These are phyloP conservation scores for Xylocopa sonorina DNA, from an alignment of 1,140 invertebrate species.

Conservation along the genomic window DNA sequence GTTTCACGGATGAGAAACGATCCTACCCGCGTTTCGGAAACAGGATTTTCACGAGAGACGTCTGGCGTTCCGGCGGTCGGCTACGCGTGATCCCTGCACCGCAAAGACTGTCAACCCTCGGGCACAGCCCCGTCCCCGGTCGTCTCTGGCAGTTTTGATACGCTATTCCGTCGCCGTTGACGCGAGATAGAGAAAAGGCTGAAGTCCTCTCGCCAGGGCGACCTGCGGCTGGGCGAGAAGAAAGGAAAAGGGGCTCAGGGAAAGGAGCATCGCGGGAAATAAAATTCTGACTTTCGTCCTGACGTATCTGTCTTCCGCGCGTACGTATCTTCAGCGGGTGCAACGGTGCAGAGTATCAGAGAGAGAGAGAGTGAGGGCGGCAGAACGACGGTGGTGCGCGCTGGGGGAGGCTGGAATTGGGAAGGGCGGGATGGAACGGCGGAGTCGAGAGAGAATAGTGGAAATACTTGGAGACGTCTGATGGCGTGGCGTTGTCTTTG, in stretches of 20 bases:
- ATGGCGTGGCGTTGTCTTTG: slow-evolving; percentile 68
- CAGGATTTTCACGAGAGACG: slow-evolving; percentile 36
- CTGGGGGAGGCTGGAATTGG: no score
- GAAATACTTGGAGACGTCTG: slow-evolving; percentile 61
- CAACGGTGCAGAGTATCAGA: slow-evolving; percentile 26
- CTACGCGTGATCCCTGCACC: slow-evolving; percentile 36
- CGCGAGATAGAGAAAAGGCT: slow-evolving; percentile 28
- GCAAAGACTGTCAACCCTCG: slow-evolving; percentile 54
- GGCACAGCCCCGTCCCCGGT: slow-evolving; percentile 24
- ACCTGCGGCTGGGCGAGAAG: background rate
- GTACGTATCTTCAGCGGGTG: slow-evolving; percentile 57
- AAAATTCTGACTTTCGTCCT: slow-evolving; percentile 73
- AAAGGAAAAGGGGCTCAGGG: slow-evolving; percentile 50
- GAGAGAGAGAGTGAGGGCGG: background rate
- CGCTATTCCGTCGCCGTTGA: slow-evolving; percentile 60
- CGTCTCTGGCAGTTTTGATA: slow-evolving; percentile 68
- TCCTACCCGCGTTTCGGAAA: slow-evolving; percentile 43
- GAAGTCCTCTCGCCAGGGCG: background rate
- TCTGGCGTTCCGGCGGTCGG: slow-evolving; percentile 29
- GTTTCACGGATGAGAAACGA: slow-evolving; percentile 53
- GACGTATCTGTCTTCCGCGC: slow-evolving; percentile 64
- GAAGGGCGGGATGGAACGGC: background rate
- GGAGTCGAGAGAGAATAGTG: slow-evolving; percentile 53
- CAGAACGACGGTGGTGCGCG: no score
- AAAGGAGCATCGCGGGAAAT: slow-evolving; percentile 69